phyloP scores from a whole-genome alignment of 2,113 vertebrate species.

The Epinephelus lanceolatus region DNA sequence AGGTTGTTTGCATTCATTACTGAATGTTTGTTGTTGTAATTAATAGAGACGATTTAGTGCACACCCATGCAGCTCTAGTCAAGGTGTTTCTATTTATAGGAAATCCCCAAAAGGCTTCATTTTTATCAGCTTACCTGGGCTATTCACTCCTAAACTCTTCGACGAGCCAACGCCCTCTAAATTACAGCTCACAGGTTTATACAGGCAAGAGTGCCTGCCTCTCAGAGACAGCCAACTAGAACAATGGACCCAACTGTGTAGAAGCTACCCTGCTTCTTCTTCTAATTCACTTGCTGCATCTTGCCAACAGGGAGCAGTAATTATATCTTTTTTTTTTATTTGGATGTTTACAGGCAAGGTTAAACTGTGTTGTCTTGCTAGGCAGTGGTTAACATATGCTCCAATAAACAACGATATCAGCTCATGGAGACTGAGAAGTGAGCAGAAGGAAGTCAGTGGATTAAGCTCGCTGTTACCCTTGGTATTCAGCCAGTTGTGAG shows the following conservation, averaged over 20 bases:
- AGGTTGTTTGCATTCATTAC: constrained; percentile 21
- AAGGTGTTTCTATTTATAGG: constrained; percentile 44
- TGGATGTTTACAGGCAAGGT: constrained; percentile 65
- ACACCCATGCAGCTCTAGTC: constrained; percentile 30
- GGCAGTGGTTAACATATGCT: constrained; percentile 40
- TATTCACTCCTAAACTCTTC: constrained; percentile 49
- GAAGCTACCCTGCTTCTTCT: constrained; percentile 38
- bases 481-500: constrained; percentile 56
- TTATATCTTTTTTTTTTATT: constrained; percentile 65
- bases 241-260: constrained; percentile 54
- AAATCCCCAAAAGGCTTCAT: constrained; percentile 65
- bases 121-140: constrained; percentile 67
- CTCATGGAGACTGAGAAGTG: constrained; percentile 34
- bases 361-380: constrained; percentile 43
- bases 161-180: constrained; percentile 71
- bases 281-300: constrained; percentile 54
- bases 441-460: constrained; percentile 46
- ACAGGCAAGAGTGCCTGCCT: constrained; percentile 61
- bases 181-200: constrained; percentile 67
- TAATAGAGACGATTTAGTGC: constrained; percentile 19
- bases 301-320: constrained; percentile 63
- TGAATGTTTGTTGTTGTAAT: constrained; percentile 4
- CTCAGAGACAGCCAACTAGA: constrained; percentile 49
- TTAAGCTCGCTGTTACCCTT: constrained; percentile 59
- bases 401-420: constrained; percentile 39